Evolutionary conservation across 2,797 vertebrate genomes (phyloP).

Genomic region (Delichon dasypus): DNA sequence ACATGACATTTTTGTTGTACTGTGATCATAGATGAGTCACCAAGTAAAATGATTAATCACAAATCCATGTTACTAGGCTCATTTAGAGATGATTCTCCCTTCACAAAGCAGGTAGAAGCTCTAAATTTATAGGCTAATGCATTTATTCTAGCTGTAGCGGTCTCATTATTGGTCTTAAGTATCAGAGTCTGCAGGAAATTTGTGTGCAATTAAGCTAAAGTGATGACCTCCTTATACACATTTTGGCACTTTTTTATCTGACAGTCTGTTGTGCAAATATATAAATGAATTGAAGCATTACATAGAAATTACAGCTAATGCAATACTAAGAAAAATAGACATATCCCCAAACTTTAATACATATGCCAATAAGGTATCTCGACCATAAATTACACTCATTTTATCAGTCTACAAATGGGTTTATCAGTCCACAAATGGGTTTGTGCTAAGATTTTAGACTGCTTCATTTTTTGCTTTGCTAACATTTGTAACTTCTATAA

Average conservation of each 20-base stretch:
- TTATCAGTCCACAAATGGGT: conserved; percentile 68
- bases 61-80: conserved; percentile 79
- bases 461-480: conserved; percentile 53
- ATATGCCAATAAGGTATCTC: conserved; percentile 62
- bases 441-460: conserved; percentile 57
- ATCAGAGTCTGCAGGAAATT: conserved; percentile 73
- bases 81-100: conserved; percentile 75
- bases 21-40: conserved; percentile 77
- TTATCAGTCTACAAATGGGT: conserved; percentile 72
- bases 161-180: conserved; percentile 67
- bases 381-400: conserved; percentile 61
- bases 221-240: conserved; percentile 69
- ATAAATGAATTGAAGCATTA: conserved; percentile 76
- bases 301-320: conserved; percentile 75
- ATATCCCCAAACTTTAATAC: conserved; percentile 69
- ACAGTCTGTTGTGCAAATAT: conserved; percentile 72
- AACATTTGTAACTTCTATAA: conserved; percentile 52
- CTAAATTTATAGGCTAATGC: conserved; percentile 77
- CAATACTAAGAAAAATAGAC: conserved; percentile 71
- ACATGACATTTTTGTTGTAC: conserved; percentile 76
- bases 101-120: conserved; percentile 70
- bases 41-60: conserved; percentile 80
- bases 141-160: conserved; percentile 76
- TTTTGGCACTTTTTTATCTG: conserved; percentile 75
- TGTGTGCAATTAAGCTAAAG: conserved; percentile 77